Base-by-base conservation (phyloP, 2,888 invertebrate genomes). In the Celastrina argiolus region DNA sequence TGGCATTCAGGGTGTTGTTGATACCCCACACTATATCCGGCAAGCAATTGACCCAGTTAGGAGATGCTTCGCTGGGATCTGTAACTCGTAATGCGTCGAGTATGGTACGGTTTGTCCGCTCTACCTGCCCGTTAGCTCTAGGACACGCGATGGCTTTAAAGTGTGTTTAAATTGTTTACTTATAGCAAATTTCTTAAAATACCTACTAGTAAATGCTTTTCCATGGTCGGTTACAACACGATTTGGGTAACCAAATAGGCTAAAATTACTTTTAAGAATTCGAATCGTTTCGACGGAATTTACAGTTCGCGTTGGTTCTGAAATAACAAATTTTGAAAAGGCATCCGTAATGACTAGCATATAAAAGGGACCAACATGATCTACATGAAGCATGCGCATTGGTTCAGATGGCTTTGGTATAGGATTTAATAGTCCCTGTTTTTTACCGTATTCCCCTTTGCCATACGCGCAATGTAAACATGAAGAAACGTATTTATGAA, bases 381-480 rank as follows among this genome's bases (percentile, higher is more conserved):
- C 74, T 1, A 75, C 41, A 8, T 74, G 75, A 2, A 76, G 42
- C 56, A 69, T 73, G 0, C 28, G 0, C 66, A 76, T 69, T 0
- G 74, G 74, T 22, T 69, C 69, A 2, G 56, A 66, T 0, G 73
- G 72, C 64, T 76, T 75, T 1, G 72, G 69, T 36, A 76, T 75
- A 2, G 76, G 75, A 31, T 68, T 45, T 14, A 74, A 65, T 10
- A 68, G 67, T 0, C 76, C 75, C 59, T 71, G 68, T 42, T 68
- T 67, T 31, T 66, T 71, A 45, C 73, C 67, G 42, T 73, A 39
- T 0, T 69, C 51, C 0, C 76, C 75, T 65, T 79, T 80, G 1
- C 75, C 73, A 69, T 75, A 81, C 6, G 74, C 76, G 65, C 78
- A 81, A 10, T 74, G 63, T 3, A 80, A n/a, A 66, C 78, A 79